phyloP scores from a whole-genome alignment of 2,113 vertebrate species.

The Albula glossodonta region DNA sequence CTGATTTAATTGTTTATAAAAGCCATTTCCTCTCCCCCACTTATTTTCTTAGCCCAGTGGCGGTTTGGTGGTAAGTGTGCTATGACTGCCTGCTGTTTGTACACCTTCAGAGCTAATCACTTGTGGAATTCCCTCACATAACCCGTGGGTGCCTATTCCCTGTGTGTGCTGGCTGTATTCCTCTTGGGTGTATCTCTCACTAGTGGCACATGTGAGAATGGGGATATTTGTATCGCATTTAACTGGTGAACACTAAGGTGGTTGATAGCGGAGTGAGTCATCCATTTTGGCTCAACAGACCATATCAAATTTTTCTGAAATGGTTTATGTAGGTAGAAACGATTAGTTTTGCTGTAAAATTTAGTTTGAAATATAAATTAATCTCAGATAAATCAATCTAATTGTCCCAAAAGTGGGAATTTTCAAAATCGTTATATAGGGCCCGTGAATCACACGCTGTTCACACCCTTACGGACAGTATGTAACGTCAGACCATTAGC shows the following conservation, averaged over 20 bases:
- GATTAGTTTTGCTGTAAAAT: too few species aligned
- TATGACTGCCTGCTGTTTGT: neutral
- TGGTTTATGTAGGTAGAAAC: too few species aligned
- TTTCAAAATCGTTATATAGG: too few species aligned
- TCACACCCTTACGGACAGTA: too few species aligned
- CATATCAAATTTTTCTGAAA: too few species aligned
- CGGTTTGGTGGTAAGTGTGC: conserved; percentile 70
- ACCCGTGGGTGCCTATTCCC: neutral
- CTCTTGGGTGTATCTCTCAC: neutral
- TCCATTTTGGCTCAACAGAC: too few species aligned
- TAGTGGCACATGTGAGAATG: conserved; percentile 32
- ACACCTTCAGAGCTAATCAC: neutral
- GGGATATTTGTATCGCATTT: conserved; percentile 9
- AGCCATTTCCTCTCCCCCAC: neutral
- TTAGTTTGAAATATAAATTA: too few species aligned
- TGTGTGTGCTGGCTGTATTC: neutral
- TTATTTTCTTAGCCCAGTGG: conserved; percentile 45
- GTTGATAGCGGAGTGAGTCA: conserved; percentile 9
- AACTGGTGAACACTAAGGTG: neutral
- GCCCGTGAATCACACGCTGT: too few species aligned
- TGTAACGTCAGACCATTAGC: too few species aligned
- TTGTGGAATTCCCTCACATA: neutral
- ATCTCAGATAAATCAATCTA: too few species aligned
- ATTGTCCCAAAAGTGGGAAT: too few species aligned
- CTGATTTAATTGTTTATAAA: neutral